Percentiles rank a stretch among this genome's conserved stretches.
Evolutionary conservation across 92 coral and sea anemone genomes (phyloP).

Genomic region (Galaxea fascicularis): DNA sequence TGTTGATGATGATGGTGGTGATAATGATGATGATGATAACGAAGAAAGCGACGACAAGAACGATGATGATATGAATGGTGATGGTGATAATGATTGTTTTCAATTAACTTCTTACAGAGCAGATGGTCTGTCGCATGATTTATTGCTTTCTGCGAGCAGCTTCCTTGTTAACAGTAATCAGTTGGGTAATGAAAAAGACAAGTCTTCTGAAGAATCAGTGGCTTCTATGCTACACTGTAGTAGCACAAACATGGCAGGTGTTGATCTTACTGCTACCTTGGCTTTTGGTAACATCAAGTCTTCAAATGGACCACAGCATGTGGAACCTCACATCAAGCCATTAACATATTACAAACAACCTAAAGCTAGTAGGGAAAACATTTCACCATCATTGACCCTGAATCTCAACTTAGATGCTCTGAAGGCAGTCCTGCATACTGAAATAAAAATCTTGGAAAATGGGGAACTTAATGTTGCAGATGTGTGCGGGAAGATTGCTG

Average conservation of each 20-base stretch:
- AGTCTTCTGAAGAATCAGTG: background rate
- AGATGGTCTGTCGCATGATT: background rate
- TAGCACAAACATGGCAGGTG: background rate
- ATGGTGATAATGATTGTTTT: background rate
- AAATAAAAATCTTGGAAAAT: background rate
- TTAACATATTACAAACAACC: conserved; percentile 11
- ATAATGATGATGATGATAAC: background rate
- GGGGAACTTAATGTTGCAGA: background rate
- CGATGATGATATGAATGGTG: background rate
- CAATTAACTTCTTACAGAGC: background rate
- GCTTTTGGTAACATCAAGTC: background rate
- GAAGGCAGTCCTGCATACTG: conserved; percentile 11
- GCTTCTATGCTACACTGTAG: background rate
- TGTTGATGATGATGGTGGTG: background rate
- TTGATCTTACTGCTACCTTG: background rate
- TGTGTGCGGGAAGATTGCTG: conserved; percentile 32
- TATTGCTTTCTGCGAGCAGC: background rate
- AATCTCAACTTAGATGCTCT: conserved; percentile 8
- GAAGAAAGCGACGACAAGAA: background rate
- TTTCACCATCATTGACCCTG: conserved; percentile 19
- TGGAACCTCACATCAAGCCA: background rate
- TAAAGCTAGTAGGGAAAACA: background rate
- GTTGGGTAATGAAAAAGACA: background rate
- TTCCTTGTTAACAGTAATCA: background rate
- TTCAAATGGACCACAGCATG: background rate